Evolutionary conservation across 1,140 invertebrate species (phyloP).

Genomic region (Drosophila carrolli): DNA sequence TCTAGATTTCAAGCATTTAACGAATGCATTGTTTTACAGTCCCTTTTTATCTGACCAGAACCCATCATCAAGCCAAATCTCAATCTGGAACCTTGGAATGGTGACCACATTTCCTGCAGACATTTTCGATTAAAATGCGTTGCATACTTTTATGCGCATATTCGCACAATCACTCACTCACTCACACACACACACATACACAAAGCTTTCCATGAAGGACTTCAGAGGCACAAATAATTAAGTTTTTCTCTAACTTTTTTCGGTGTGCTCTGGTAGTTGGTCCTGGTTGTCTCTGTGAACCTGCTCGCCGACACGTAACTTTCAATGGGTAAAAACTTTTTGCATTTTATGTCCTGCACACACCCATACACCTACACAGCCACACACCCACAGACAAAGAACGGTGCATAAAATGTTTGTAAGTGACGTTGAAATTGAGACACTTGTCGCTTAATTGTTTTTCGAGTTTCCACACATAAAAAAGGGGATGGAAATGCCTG

Average conservation of each 20-base stretch:
- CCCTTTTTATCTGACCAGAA: too few relatives aligned
- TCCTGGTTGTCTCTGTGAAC: slow-evolving; percentile 32
- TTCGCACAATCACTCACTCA: slow-evolving; percentile 34
- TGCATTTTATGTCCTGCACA: slow-evolving; percentile 66
- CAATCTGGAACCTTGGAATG: slow-evolving; percentile 15
- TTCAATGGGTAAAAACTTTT: slow-evolving; percentile 76
- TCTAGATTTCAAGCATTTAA: background rate
- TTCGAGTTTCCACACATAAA: slow-evolving; percentile 69
- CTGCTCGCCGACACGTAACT: slow-evolving; percentile 59
- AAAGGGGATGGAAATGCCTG: slow-evolving; percentile 16
- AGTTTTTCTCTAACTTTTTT: slow-evolving; percentile 71
- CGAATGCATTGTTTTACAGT: background rate
- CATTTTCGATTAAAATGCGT: slow-evolving; percentile 79
- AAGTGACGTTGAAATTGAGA: slow-evolving; percentile 83
- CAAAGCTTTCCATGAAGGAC: slow-evolving; percentile 44
- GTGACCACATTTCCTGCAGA: slow-evolving; percentile 63
- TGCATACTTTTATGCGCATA: slow-evolving; percentile 73
- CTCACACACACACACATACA: slow-evolving; percentile 2
- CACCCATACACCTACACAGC: slow-evolving; percentile 2
- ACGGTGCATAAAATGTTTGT: slow-evolving; percentile 80
- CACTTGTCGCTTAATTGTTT: slow-evolving; percentile 83
- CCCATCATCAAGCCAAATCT: slow-evolving; percentile 19
- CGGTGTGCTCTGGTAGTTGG: slow-evolving; percentile 12
- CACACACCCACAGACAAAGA: slow-evolving; percentile 34
- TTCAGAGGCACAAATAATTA: slow-evolving; percentile 72